These are phyloP conservation scores for Elymnias hypermnestra DNA, from an alignment of 1,140 invertebrate species.

Conservation along the genomic window DNA sequence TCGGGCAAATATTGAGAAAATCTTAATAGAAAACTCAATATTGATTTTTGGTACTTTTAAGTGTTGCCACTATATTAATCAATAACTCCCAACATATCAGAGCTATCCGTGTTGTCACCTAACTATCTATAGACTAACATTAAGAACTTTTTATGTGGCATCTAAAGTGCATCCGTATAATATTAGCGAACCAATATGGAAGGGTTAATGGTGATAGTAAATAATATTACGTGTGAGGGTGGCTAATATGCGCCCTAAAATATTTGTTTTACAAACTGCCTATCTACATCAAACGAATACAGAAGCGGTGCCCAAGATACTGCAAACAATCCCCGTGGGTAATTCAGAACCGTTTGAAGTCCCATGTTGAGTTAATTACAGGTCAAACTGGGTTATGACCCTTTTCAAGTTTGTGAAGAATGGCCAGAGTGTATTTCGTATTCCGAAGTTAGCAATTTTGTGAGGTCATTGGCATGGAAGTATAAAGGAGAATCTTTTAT, in stretches of 20 bases:
- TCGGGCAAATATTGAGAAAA: too few relatives aligned
- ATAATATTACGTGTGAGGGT: too few relatives aligned
- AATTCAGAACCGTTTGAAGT: constrained; percentile 28
- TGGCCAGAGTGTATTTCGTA: constrained; percentile 13
- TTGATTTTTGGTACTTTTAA: too few relatives aligned
- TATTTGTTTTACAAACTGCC: constrained; percentile 2
- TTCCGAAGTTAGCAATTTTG: constrained; percentile 16
- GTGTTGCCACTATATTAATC: too few relatives aligned
- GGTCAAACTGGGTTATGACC: constrained; percentile 33
- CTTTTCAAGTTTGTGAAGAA: constrained; percentile 23
- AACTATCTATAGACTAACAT: too few relatives aligned
- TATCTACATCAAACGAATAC: constrained; percentile 12
- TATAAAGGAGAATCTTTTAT: constrained; percentile 13
- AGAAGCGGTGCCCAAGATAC: constrained; percentile 1
- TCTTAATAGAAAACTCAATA: too few relatives aligned
- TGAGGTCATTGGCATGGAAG: constrained; percentile 28
- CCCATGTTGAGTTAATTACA: constrained; percentile 34
- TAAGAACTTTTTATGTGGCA: too few relatives aligned
- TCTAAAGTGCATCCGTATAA: too few relatives aligned
- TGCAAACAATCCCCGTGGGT: constrained; percentile 21
- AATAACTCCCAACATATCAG: too few relatives aligned
- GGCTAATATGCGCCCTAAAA: background rate
- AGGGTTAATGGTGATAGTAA: too few relatives aligned
- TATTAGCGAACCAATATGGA: too few relatives aligned
- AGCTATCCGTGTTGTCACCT: too few relatives aligned